phyloP scores from a whole-genome alignment of 2,113 vertebrate species.

The Craseonycteris thonglongyai region DNA sequence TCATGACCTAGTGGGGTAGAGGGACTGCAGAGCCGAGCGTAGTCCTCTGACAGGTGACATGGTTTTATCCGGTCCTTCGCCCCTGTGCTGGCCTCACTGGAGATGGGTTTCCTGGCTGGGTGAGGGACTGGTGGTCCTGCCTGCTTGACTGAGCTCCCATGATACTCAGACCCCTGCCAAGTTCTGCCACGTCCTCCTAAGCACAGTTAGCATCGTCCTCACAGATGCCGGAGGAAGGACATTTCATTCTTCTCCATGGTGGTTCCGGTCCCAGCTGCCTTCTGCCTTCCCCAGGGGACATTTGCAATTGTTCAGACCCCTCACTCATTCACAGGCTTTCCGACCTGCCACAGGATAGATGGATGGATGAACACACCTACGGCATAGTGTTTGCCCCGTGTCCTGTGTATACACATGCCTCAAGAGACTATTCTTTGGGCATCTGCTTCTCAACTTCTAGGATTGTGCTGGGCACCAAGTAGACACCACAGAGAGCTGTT shows the following conservation, averaged over 20 bases:
- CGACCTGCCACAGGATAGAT: background rate
- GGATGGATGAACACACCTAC: background rate
- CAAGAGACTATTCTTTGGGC: background rate
- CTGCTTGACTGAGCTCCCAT: background rate
- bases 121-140: background rate
- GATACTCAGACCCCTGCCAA: background rate
- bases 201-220: background rate
- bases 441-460: background rate
- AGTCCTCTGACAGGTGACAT: background rate
- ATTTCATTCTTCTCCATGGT: background rate
- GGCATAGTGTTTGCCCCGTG: too few relatives aligned
- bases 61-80: background rate
- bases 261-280: background rate
- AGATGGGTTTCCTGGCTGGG: background rate
- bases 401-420: background rate
- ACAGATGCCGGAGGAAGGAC: background rate
- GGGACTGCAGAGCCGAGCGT: background rate
- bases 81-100: background rate
- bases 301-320: background rate
- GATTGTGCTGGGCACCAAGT: fast-evolving
- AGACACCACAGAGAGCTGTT: background rate
- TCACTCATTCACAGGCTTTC: background rate
- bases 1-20: background rate
- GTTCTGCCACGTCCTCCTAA: background rate
- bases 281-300: background rate